Base-by-base conservation (phyloP, 2,888 invertebrate species). In the Prosapia bicincta region DNA sequence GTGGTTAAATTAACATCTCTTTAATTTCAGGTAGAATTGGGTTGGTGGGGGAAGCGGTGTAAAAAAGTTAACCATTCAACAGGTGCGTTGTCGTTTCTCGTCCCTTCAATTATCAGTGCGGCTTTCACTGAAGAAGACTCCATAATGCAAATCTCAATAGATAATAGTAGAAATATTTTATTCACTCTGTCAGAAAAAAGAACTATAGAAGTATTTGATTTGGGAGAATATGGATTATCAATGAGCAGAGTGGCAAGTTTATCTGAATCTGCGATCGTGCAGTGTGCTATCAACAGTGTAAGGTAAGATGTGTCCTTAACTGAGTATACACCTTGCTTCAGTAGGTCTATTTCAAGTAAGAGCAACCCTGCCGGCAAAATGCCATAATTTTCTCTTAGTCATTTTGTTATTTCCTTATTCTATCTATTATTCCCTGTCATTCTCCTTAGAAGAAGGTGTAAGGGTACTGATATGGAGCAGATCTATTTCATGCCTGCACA, bases 11-110 rank as follows among this genome's bases (percentile, higher is more conserved):
- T n/a, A n/a, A n/a, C n/a, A n/a, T n/a, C n/a, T n/a, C n/a, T n/a
- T 6, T 5, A 30, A 30, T 30, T 30, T 70, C 84, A 92, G 91
- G 92, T 92, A 69, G 93, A 93, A 85, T 89, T 92, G 80, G 95
- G 94, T 79, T 98, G 98, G 98, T 96, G 98, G 85, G 95, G 96
- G 24, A 94, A 96, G 85, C 93, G 96, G 80, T 98, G 97, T 84
- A 93, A 94, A 84, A 98, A 97, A 87, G 89, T 97, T 0, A 98
- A 99, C 85, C 96, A 97, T 84, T 97, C 98, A 0, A 95, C 93
- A 76, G 93, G 94, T 79, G 88, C 93, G 5, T 86, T 98, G 26
- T 96, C 97, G 66, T 96, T 93, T 83, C 87, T 98, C 79, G 90
- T 98, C 69, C 97, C 97, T 13, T 93, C 94, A 32, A 96, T 98